Base-by-base conservation (phyloP, 2,888 invertebrate genomes). In the Prenolepis imparis region DNA sequence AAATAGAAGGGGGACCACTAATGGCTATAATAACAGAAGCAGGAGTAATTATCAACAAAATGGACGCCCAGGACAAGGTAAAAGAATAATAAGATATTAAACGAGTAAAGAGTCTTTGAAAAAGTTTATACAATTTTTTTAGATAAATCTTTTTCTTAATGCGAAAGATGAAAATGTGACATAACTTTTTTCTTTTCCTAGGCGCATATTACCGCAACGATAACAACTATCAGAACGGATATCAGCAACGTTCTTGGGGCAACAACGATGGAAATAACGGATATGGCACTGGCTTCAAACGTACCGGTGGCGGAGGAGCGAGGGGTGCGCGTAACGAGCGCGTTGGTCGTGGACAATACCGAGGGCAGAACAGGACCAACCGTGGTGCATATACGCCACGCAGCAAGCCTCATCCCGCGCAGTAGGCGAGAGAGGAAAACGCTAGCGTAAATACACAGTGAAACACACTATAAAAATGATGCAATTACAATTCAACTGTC, bases 21-120 rank as follows among this genome's bases (percentile, higher is more conserved):
- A 96, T 90, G 95, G 95, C 86, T 96, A 96, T 93, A 96, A 95
- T 92, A 94, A 95, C 84, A 95, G 96, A 92, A 95, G 96, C 3
- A 95, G 95, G 92, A 80, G 93, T 85, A 92, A 93, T 63, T 94
- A 94, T 93, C 93, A 95, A 94, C 93, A 94, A 87, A 95, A 95
- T 88, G 94, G 94, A 57, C 95, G 90, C 15, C 93, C 87, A 72
- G 92, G 93, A 82, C 93, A 93, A 91, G 93, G 93, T 93, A 89
- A 86, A 83, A 57, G 61, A 21, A 24, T 41, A 28, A 9, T 32
- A 15, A 18, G n/a, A 41, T 57, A 41, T 12, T 3, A 12, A 28
- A 39, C 64, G 5, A 6, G 36, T 41, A 28, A n/a, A 61, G n/a
- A 1, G 5, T 24, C 24, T 59, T 41, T 1, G 55, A 21, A 55